Evolutionary conservation across 2,888 invertebrate species (phyloP).

Genomic region (Xylophagus ater): DNA sequence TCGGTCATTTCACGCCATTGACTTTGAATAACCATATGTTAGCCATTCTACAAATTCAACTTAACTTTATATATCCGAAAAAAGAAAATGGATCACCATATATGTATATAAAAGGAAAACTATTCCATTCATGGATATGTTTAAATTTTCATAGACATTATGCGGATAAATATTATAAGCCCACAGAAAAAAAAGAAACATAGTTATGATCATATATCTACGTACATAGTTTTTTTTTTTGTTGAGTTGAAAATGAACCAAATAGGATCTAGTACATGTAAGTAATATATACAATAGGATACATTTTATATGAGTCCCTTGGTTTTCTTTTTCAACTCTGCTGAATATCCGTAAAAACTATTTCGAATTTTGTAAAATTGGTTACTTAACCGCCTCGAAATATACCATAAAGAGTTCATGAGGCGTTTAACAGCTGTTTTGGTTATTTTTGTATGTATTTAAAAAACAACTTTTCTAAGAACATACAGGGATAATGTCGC

Average conservation of each 20-base stretch:
- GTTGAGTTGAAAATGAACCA: too few species aligned
- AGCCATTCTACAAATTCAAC: not conserved
- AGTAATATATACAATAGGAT: too few species aligned
- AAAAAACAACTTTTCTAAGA: too few species aligned
- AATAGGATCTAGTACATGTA: too few species aligned
- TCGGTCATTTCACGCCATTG: slow-evolving; percentile 1
- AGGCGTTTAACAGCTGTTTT: not conserved
- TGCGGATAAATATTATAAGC: too few species aligned
- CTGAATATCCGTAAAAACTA: not conserved
- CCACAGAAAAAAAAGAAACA: too few species aligned
- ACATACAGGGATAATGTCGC: too few species aligned
- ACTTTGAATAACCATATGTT: not conserved
- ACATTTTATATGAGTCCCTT: too few species aligned
- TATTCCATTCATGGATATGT: not conserved
- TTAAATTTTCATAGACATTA: not conserved
- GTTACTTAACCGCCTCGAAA: not conserved
- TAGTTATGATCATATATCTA: too few species aligned
- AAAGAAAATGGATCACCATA: not conserved
- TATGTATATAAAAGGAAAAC: not conserved
- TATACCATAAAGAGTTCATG: not conserved
- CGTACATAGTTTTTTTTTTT: too few species aligned
- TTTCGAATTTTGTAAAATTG: not conserved
- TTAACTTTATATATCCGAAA: not conserved
- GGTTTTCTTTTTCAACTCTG: too few species aligned
- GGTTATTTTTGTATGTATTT: too few species aligned